Evolutionary conservation across 2,113 vertebrate genomes (phyloP), one percentile per base, ranked within the genome.

Genomic region (Melanerpes formicivorus): DNA sequence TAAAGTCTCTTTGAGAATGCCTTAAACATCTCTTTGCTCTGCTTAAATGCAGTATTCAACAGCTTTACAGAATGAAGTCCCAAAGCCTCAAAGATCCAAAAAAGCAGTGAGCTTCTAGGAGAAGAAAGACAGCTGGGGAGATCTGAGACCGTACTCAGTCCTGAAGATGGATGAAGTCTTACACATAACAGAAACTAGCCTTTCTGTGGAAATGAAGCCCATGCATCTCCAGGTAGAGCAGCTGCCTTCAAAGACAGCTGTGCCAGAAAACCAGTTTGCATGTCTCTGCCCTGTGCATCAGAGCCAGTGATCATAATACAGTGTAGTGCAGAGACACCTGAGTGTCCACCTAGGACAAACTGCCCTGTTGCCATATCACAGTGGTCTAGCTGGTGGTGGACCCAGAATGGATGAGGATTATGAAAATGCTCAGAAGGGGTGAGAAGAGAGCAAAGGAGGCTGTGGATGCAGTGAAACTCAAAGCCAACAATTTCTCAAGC

Each of bases 11-110:
- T 80, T 85, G 86, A 81, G 59, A 94, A 85, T 17, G 50, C 11
- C 70, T 91, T 91, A 82, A 88, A 84, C 32, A 50, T 82, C 34
- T 65, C 63, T 92, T 81, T 90, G 60, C 88, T 96, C 76, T 91
- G 27, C 79, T 92, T 89, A 95, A 94, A 95, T 42, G 21, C 52
- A 80, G 26, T 30, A 80, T 80, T 92, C 64, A 92, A 62, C 62
- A 92, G 75, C 25, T 79, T 91, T 79, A 73, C 32, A 85, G 80
- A 29, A 23, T 18, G 19, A 94, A 48, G 73, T 75, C 32, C 29
- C 37, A 94, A 8, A 71, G 42, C 60, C 69, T 93, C 75, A 63
- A 81, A 74, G 84, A 72, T 16, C 27, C 40, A 8, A 52, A 93
- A 95, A 75, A 87, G 10, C n/a, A 77, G 62, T 22, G 66, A 88